Conservation (phyloP, 1,140 invertebrate genomes). For the Euschistus heros region DNA sequence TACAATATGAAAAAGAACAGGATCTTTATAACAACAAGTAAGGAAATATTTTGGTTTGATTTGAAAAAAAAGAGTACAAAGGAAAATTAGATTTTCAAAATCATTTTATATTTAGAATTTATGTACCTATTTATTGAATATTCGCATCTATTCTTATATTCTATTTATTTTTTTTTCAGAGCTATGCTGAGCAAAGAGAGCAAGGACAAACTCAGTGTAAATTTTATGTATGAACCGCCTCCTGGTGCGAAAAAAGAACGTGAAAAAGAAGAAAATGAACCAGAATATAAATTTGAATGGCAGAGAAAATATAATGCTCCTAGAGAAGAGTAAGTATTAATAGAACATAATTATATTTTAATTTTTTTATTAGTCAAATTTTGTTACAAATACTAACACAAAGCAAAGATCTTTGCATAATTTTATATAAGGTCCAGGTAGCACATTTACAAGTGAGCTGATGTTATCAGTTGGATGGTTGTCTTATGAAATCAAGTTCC, state of each 20-base stretch:
- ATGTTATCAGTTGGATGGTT: too few species aligned
- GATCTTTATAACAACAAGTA: conserved; percentile 96
- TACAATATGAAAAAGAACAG: conserved; percentile 98
- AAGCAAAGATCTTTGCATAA: too few species aligned
- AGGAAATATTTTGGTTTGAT: conserved; percentile 22
- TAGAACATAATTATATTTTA: too few species aligned
- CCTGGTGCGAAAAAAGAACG: conserved; percentile 85
- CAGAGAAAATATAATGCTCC: conserved; percentile 98
- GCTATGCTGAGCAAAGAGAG: conserved; percentile 94
- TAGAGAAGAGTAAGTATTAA: conserved; percentile 60
- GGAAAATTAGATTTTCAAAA: background rate
- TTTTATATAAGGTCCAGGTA: too few species aligned
- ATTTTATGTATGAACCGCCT: conserved; percentile 99
- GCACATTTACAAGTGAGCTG: too few species aligned
- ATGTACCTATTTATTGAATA: too few species aligned
- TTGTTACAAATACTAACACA: too few species aligned
- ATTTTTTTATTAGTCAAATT: too few species aligned
- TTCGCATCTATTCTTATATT: background rate
- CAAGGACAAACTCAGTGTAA: conserved; percentile 96
- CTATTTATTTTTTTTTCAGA: conserved; percentile 42
- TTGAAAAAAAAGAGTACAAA: background rate
- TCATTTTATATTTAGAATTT: background rate
- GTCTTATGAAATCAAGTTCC: too few species aligned
- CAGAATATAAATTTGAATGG: conserved; percentile 99
- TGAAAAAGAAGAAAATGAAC: conserved; percentile 85